A percentile compares a stretch with the other conserved stretches of the same genome.
Evolutionary conservation across 2,888 invertebrate species (phyloP).

Genomic region (Mythimna lalbum): DNA sequence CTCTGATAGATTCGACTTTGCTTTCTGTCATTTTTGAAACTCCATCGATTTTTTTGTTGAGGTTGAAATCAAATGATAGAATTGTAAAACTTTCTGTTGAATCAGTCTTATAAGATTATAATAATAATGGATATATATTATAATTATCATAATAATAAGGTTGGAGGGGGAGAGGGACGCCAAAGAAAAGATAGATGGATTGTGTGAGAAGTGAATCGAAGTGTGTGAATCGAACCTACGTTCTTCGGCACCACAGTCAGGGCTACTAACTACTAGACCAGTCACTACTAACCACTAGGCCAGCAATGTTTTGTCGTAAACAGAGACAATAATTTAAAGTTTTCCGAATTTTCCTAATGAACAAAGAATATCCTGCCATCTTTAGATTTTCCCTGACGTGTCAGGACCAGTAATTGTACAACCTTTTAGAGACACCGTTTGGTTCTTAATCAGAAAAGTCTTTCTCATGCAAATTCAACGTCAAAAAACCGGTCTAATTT

Average conservation of each 20-base stretch:
- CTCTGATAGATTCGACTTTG: slow-evolving; percentile 24
- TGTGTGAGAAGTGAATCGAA: too few relatives aligned
- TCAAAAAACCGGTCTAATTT: slow-evolving; percentile 32
- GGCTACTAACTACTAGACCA: too few relatives aligned
- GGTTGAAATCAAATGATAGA: slow-evolving; percentile 23
- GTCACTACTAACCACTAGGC: too few relatives aligned
- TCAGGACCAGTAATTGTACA: slow-evolving; percentile 23
- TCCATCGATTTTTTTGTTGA: slow-evolving; percentile 15
- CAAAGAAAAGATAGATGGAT: too few relatives aligned
- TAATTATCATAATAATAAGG: too few relatives aligned
- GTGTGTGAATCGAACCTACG: too few relatives aligned
- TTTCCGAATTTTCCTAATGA: neutral
- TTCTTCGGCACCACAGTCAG: too few relatives aligned
- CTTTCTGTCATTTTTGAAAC: slow-evolving; percentile 27
- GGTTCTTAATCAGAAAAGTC: slow-evolving; percentile 28
- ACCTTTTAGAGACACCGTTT: slow-evolving; percentile 2
- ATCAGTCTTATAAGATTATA: neutral
- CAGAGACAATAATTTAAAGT: too few relatives aligned
- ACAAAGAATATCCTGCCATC: too few relatives aligned
- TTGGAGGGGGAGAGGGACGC: too few relatives aligned
- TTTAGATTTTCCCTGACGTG: neutral
- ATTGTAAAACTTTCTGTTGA: slow-evolving; percentile 1
- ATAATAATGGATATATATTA: too few relatives aligned
- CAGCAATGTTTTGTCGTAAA: too few relatives aligned
- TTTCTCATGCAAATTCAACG: slow-evolving; percentile 42